Percentiles rank a stretch among this genome's conserved stretches.
Conservation (phyloP, 2,797 vertebrate genomes). For the Hafferia zeledoni region DNA sequence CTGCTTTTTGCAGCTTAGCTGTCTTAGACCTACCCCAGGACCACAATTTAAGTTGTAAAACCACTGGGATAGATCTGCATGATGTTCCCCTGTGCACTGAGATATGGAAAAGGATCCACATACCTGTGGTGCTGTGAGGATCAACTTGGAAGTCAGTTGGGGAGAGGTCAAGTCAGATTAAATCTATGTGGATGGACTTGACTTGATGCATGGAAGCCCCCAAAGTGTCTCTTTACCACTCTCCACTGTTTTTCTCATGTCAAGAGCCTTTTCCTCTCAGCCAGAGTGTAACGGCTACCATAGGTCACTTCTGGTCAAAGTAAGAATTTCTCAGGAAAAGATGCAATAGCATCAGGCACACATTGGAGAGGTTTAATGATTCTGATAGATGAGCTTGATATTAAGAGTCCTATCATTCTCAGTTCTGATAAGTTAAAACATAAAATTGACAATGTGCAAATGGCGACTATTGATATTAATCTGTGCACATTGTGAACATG, state of each 20-base stretch:
- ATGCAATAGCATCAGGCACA: not conserved
- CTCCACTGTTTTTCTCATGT: fast-evolving
- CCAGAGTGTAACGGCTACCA: not conserved
- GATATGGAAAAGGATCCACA: fast-evolving
- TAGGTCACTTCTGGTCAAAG: not conserved
- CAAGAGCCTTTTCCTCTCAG: not conserved
- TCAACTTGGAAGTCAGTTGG: not conserved
- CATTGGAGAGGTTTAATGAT: not conserved
- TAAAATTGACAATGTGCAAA: not conserved
- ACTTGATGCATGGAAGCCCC: not conserved
- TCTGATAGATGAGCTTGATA: not conserved
- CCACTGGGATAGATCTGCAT: not conserved
- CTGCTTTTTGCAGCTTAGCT: not conserved
- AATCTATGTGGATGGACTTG: not conserved
- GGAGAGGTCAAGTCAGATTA: not conserved
- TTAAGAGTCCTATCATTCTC: not conserved
- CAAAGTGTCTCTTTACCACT: not conserved
- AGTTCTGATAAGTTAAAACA: not conserved
- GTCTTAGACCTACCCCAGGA: not conserved
- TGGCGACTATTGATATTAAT: not conserved
- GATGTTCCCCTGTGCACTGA: fast-evolving
- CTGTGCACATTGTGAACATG: not conserved
- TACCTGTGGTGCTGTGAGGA: not conserved
- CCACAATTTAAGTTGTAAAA: not conserved
- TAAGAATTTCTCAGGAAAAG: not conserved